phyloP scores from a whole-genome alignment of 2,888 invertebrate species.

The Caenorhabditis plicata region DNA sequence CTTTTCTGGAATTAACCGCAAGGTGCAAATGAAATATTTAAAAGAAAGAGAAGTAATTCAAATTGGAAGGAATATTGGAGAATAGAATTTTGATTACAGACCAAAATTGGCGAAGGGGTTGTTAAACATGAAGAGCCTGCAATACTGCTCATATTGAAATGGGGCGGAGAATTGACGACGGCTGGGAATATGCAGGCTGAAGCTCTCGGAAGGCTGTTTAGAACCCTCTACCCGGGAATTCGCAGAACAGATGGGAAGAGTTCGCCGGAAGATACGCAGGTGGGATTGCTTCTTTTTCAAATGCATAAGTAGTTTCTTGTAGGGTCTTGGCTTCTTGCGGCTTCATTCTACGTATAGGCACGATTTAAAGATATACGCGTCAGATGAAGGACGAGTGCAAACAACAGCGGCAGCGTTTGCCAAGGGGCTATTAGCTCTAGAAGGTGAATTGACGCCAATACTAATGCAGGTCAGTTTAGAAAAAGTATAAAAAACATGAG shows the following conservation, averaged over 20 bases:
- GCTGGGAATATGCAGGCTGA: slow-evolving; percentile 74
- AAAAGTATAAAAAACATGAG: no score
- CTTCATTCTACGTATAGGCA: slow-evolving; percentile 92
- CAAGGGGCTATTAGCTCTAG: slow-evolving; percentile 91
- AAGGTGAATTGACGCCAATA: slow-evolving; percentile 97
- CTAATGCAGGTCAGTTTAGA: slow-evolving; percentile 98
- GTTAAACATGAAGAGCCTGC: slow-evolving; percentile 73
- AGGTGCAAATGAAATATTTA: slow-evolving; percentile 99
- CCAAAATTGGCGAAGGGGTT: slow-evolving; percentile 24
- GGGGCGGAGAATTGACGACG: slow-evolving; percentile 98
- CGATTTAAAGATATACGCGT: slow-evolving; percentile 81
- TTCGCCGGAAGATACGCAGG: slow-evolving; percentile 61
- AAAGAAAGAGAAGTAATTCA: slow-evolving; percentile 67
- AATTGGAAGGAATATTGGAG: slow-evolving; percentile 3
- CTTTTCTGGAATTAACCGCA: slow-evolving; percentile 98
- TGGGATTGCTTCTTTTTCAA: neutral
- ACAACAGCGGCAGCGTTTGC: slow-evolving; percentile 99
- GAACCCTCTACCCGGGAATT: slow-evolving; percentile 89
- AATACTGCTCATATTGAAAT: slow-evolving; percentile 91
- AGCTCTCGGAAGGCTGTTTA: slow-evolving; percentile 83
- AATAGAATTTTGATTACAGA: slow-evolving; percentile 1
- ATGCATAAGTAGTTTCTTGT: neutral
- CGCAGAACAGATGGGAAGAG: slow-evolving; percentile 61
- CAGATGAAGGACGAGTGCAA: slow-evolving; percentile 97
- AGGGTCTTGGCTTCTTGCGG: slow-evolving; percentile 86